phyloP scores from a whole-genome alignment of 2,113 vertebrate genomes.

The Chrysochloris asiatica region DNA sequence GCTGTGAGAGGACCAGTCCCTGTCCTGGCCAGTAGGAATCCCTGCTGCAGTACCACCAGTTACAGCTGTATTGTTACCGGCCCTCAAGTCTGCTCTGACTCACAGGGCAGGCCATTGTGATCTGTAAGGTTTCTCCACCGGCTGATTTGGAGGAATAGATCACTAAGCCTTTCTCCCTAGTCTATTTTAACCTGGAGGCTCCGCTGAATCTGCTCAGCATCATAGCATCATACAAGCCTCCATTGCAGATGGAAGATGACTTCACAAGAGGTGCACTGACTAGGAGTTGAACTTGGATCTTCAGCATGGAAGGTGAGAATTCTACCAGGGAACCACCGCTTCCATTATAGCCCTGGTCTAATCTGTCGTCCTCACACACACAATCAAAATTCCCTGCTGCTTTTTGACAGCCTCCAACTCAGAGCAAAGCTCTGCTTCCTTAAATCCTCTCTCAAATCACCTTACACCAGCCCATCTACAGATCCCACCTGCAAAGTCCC shows the following conservation, averaged over 20 bases:
- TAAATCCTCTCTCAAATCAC: background rate
- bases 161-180: background rate
- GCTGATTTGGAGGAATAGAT: background rate
- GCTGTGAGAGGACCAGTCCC: too few relatives aligned
- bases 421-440: background rate
- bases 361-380: background rate
- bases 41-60: too few relatives aligned
- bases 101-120: background rate
- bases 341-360: background rate
- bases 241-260: background rate
- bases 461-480: background rate
- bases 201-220: background rate
- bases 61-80: background rate
- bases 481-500: background rate
- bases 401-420: background rate
- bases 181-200: background rate
- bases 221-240: background rate
- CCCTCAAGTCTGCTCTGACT: background rate
- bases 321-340: background rate
- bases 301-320: background rate
- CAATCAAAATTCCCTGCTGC: background rate
- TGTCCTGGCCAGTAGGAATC: too few relatives aligned
- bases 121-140: background rate
- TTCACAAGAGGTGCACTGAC: background rate
- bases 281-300: too few relatives aligned